Evolutionary conservation across 1,140 invertebrate genomes (phyloP).

Genomic region (Armadillidium nasatum): DNA sequence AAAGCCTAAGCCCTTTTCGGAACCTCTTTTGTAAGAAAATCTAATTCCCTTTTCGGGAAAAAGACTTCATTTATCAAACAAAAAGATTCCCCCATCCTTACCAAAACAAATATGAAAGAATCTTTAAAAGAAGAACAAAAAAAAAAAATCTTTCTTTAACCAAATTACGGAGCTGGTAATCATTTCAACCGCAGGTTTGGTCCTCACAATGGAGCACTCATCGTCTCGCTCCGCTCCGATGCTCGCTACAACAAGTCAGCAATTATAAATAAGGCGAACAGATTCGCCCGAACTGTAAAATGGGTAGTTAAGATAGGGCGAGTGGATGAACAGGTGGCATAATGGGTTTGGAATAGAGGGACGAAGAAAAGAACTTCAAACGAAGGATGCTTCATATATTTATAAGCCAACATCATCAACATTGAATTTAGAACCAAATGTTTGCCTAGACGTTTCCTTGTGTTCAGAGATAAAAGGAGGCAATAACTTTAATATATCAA

Average conservation of each 20-base stretch:
- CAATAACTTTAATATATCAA: too few species aligned
- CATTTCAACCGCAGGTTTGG: not conserved
- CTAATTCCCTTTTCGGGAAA: not conserved
- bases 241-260: constrained; percentile 5
- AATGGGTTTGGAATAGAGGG: constrained; percentile 10
- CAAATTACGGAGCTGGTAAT: not conserved
- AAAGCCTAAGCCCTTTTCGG: too few species aligned
- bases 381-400: not conserved
- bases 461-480: too few species aligned
- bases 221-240: constrained; percentile 1
- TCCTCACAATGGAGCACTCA: not conserved
- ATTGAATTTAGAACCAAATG: not conserved
- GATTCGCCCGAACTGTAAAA: constrained; percentile 3
- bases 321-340: constrained; percentile 21
- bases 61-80: constrained; percentile 1
- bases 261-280: constrained; percentile 9
- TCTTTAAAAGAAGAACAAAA: not conserved
- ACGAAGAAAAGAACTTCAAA: not conserved
- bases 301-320: constrained; percentile 17
- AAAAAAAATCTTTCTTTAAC: not conserved
- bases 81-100: not conserved
- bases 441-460: not conserved
- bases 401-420: not conserved
- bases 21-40: too few species aligned
- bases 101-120: not conserved